phyloP scores from a whole-genome alignment of 2,888 invertebrate species.

The Eretmocerus hayati region DNA sequence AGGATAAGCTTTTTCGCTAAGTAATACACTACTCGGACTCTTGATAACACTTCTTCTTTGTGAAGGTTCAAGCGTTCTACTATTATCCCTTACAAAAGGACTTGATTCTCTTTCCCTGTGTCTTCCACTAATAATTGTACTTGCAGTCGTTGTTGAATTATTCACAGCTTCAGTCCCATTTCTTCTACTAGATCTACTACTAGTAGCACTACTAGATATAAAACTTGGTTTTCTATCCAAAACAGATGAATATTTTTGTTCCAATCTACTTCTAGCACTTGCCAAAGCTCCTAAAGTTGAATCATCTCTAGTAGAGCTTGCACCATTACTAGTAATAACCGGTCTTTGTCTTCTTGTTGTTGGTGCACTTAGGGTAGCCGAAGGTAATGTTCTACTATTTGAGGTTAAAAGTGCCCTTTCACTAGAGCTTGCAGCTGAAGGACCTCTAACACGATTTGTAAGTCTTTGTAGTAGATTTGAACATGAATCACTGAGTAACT shows the following conservation, averaged over 20 bases:
- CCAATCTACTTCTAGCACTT: slow-evolving; percentile 61
- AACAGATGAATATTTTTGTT: slow-evolving; percentile 73
- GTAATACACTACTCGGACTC: slow-evolving; percentile 60
- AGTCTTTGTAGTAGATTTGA: slow-evolving; percentile 77
- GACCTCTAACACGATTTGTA: slow-evolving; percentile 66
- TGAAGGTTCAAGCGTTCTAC: slow-evolving; percentile 63
- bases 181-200: too few relatives aligned
- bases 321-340: neutral
- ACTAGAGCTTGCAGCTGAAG: slow-evolving; percentile 52
- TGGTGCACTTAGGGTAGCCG: slow-evolving; percentile 14
- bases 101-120: slow-evolving; percentile 31
- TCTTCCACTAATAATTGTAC: too few relatives aligned
- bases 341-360: neutral
- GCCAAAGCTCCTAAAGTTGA: too few relatives aligned
- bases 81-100: slow-evolving; percentile 48
- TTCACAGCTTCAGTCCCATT: too few relatives aligned
- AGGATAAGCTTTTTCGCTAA: slow-evolving; percentile 63
- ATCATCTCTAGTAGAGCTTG: slow-evolving; percentile 25
- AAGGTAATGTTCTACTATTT: neutral
- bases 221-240: slow-evolving; percentile 62
- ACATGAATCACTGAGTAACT: slow-evolving; percentile 79
- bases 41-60: slow-evolving; percentile 53
- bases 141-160: too few relatives aligned
- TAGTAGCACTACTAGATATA: too few relatives aligned
- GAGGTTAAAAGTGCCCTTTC: neutral